A percentile compares a stretch with the other conserved stretches of the same genome.
Conservation (phyloP, 2,113 vertebrate species). For the Apistogramma diplotaenia region DNA sequence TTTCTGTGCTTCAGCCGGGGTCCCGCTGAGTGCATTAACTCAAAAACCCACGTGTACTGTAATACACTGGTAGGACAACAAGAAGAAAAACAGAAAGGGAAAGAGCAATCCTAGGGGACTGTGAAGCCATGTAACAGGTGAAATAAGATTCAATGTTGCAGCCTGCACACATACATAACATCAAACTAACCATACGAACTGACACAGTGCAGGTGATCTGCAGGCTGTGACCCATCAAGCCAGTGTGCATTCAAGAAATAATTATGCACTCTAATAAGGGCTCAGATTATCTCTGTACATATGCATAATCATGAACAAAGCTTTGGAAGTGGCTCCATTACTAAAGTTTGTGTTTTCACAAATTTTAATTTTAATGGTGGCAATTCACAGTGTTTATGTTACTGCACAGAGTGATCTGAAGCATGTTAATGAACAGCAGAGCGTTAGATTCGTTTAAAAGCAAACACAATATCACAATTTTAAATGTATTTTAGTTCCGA, state of each 20-base stretch:
- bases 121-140: too few species aligned
- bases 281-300: not conserved
- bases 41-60: too few species aligned
- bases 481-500: not conserved
- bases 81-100: too few species aligned
- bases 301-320: not conserved
- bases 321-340: not conserved
- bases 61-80: too few species aligned
- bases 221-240: rapidly evolving
- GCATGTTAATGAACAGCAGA: not conserved
- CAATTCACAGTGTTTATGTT: not conserved
- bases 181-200: too few species aligned
- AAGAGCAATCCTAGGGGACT: too few species aligned
- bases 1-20: too few species aligned
- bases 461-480: not conserved
- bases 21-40: too few species aligned
- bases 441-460: not conserved
- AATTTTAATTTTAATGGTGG: not conserved
- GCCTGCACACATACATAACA: too few species aligned
- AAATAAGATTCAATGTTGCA: too few species aligned
- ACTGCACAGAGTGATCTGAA: not conserved
- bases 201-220: too few species aligned
- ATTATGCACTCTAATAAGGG: not conserved
- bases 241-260: not conserved
- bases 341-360: not conserved